These are phyloP conservation scores for Bothrops alternatus DNA, from an alignment of 2,797 vertebrate genomes.

Conservation along the genomic window DNA sequence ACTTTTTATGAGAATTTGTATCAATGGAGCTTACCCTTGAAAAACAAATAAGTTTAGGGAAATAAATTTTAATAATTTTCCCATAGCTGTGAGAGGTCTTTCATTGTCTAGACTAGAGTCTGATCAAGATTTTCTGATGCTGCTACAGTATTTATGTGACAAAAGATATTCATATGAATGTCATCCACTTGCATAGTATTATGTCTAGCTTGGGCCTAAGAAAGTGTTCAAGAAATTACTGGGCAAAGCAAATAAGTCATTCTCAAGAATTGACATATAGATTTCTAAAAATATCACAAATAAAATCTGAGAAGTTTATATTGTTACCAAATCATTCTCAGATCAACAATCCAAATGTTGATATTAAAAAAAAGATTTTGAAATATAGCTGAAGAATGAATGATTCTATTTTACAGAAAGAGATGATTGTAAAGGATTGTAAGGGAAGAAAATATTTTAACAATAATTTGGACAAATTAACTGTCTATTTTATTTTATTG, in stretches of 20 bases:
- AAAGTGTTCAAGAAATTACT: neutral
- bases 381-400: neutral
- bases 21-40: neutral
- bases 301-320: neutral
- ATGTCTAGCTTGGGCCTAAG: neutral
- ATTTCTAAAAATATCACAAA: neutral
- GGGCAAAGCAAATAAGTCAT: neutral
- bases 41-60: neutral
- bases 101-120: neutral
- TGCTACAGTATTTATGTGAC: neutral
- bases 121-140: neutral
- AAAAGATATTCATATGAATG: neutral
- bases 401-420: neutral
- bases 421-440: neutral
- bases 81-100: neutral
- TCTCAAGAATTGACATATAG: neutral
- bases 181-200: neutral
- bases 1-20: neutral
- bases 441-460: neutral
- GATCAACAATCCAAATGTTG: neutral
- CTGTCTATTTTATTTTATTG: neutral
- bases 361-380: neutral
- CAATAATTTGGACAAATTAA: neutral
- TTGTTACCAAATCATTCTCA: neutral
- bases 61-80: neutral